Evolutionary conservation across 2,888 invertebrate species (phyloP), one percentile per base, ranked within the genome.

Genomic region (Altica lythri): DNA sequence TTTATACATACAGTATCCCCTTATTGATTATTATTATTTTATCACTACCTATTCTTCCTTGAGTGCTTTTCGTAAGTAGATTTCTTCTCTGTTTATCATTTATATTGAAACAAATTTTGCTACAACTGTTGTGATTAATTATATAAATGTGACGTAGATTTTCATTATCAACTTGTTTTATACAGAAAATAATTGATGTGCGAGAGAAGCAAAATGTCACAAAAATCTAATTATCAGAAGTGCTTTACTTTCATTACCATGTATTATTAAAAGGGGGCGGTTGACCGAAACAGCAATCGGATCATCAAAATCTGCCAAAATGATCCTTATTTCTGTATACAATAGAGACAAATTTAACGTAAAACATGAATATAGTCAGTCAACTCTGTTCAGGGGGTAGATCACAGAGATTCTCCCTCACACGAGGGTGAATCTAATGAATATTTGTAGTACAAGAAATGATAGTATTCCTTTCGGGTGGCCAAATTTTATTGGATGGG

Each of bases 231-330:
- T 74, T 72, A 74, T 68, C 70, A 66, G 67, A 67, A 66, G 63
- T 66, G 68, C 64, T 49, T 65, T 63, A 68, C 67, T 72, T 73
- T 74, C 74, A 74, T 74, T 74, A 73, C 65, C 60, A 57, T 63
- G 65, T 71, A 70, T 73, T 72, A 73, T 74, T 73, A 74, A 73
- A 72, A 64, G 66, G 69, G 72, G 71, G 70, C 64, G 71, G 62
- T 65, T 66, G 58, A 58, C 55, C 62, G 63, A 57, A 55, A 57
- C 62, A n/a, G 56, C 58, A 45, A 49, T 52, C 43, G 13, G 14
- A 34, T 10, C n/a, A 25, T 27, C 10, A 22, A 37, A 35, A 6
- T 10, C 13, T 17, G 16, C 42, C 4, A 53, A 37, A 35, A 14
- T 43, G 29, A 29, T 4, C 13, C 18, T 17, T 18, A 27, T 22